Evolutionary conservation across 2,113 vertebrate species (phyloP).

Genomic region (Triplophysa tibetana): DNA sequence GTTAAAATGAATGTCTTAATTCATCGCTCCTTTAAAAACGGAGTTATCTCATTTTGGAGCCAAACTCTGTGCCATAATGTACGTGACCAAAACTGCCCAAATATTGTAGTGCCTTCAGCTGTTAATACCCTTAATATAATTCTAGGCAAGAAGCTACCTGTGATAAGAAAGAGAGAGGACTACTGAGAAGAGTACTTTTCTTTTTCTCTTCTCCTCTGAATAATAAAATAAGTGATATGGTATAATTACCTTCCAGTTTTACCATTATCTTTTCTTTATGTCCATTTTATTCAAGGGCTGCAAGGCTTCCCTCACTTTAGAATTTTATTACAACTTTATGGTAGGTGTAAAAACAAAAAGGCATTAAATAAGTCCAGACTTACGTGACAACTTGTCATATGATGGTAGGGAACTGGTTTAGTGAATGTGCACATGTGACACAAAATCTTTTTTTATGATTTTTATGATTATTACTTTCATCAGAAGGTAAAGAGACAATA

Average conservation of each 20-base stretch:
- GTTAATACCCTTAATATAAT: not conserved
- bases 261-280: not conserved
- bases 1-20: too few relatives aligned
- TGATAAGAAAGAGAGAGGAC: not conserved
- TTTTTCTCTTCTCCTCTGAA: not conserved
- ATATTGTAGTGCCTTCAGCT: not conserved
- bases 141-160: not conserved
- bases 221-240: not conserved
- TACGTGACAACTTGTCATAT: conserved; percentile 54
- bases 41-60: too few relatives aligned
- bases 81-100: too few relatives aligned
- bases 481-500: not conserved
- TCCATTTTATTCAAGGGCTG: not conserved
- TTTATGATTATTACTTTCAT: not conserved
- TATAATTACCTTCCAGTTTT: not conserved
- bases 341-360: not conserved
- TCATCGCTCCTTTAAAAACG: too few relatives aligned
- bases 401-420: conserved; percentile 59
- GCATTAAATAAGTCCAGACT: conserved; percentile 6
- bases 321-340: not conserved
- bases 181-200: not conserved
- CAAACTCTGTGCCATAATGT: too few relatives aligned
- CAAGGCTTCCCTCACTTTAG: not conserved
- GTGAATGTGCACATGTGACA: conserved; percentile 26
- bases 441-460: not conserved